phyloP scores from a whole-genome alignment of 2,888 invertebrate species.

The Xiphydria camelus region DNA sequence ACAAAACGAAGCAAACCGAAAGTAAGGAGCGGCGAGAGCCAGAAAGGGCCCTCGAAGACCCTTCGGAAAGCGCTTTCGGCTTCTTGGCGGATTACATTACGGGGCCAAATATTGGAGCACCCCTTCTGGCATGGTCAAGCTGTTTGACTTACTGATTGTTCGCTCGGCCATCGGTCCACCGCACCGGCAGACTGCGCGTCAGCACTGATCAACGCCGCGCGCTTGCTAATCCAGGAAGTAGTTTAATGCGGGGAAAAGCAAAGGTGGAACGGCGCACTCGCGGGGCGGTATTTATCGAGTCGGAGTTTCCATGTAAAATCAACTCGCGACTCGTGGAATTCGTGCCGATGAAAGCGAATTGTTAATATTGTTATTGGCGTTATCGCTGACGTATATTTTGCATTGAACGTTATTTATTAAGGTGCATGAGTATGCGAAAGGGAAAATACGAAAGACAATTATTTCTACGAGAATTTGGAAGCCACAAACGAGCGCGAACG shows the following conservation, averaged over 20 bases:
- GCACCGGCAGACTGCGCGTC: slow-evolving; percentile 20
- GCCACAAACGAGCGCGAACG: too few species aligned
- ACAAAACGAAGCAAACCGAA: too few species aligned
- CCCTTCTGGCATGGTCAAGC: slow-evolving; percentile 29
- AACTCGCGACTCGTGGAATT: too few species aligned
- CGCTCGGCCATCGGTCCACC: slow-evolving; percentile 9
- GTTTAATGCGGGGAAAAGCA: slow-evolving; percentile 1
- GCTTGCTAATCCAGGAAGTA: slow-evolving; percentile 8
- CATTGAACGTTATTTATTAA: too few species aligned
- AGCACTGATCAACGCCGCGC: slow-evolving; percentile 13
- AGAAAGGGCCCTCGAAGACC: too few species aligned
- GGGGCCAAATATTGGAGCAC: slow-evolving; percentile 40
- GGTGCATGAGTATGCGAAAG: too few species aligned
- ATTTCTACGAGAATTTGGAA: too few species aligned
- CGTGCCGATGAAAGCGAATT: too few species aligned
- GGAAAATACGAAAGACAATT: too few species aligned
- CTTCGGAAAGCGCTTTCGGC: slow-evolving; percentile 6
- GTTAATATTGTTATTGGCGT: too few species aligned
- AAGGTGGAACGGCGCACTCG: neutral
- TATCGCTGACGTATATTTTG: too few species aligned
- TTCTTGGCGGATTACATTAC: slow-evolving; percentile 33
- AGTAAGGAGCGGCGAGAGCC: too few species aligned
- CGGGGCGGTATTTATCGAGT: neutral
- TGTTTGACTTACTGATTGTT: slow-evolving; percentile 39
- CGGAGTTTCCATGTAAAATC: neutral